A percentile compares a stretch with the other conserved stretches of the same genome.
These are phyloP conservation scores for Amphibalanus amphitrite DNA, from an alignment of 1,140 invertebrate species.

Conservation along the genomic window DNA sequence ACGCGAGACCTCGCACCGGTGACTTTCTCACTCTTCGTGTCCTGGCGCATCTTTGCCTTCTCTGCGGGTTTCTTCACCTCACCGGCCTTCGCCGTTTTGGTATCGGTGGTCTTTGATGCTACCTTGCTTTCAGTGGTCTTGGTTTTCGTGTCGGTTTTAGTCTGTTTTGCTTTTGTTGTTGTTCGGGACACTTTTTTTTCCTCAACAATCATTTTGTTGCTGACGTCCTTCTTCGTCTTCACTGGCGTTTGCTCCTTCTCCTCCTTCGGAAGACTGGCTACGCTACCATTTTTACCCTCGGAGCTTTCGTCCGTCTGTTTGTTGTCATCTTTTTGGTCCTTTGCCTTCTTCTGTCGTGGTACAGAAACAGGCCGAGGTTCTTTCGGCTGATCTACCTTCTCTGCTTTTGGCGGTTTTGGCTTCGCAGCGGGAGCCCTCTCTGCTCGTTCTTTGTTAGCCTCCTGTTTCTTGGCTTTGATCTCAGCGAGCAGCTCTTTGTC, in stretches of 20 bases:
- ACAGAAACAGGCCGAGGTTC: slow-evolving; percentile 6
- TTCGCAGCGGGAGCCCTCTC: slow-evolving; percentile 11
- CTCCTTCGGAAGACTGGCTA: background rate
- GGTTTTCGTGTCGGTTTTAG: background rate
- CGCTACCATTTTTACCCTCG: slow-evolving; percentile 2
- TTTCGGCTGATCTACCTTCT: slow-evolving; percentile 12
- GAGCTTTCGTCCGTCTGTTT: slow-evolving; percentile 9
- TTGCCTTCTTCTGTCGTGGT: slow-evolving; percentile 11
- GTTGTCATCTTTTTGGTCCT: slow-evolving; percentile 11
- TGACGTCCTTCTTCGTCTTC: background rate
- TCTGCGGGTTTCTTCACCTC: background rate
- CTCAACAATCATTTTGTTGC: background rate
- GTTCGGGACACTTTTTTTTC: background rate
- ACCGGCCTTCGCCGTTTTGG: background rate
- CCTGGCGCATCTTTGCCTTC: background rate
- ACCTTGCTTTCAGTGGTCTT: background rate
- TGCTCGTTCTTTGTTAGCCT: slow-evolving; percentile 7
- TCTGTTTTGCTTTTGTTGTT: background rate
- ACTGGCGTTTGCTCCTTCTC: background rate
- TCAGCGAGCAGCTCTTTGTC: slow-evolving; percentile 13
- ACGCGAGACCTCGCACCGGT: background rate
- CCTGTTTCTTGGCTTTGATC: slow-evolving; percentile 11
- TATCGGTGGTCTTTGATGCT: background rate
- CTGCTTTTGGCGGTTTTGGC: slow-evolving; percentile 9
- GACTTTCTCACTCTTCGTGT: background rate